Evolutionary conservation across 1,140 invertebrate genomes (phyloP).

Genomic region (Bombyx mori): ASM3026992v2 NC_085113.1:12882001-12882500

Average conservation of each 20-base stretch:
- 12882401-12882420: conserved; percentile 64
- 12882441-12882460: conserved; percentile 48
- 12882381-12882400: conserved; percentile 40
- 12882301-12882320: conserved; percentile 31
- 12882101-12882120: too few species aligned
- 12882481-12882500: conserved; percentile 42
- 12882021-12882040: conserved; percentile 23
- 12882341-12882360: conserved; percentile 57
- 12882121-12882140: too few species aligned
- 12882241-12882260: too few species aligned
- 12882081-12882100: too few species aligned
- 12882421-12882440: conserved; percentile 58
- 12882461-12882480: conserved; percentile 55
- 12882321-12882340: conserved; percentile 29
- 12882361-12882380: conserved; percentile 44
- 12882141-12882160: too few species aligned
- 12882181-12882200: too few species aligned
- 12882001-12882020: conserved; percentile 22
- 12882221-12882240: too few species aligned
- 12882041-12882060: conserved; percentile 3
- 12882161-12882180: too few species aligned
- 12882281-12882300: too few species aligned
- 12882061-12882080: background rate
- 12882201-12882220: too few species aligned
- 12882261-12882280: too few species aligned